These are phyloP conservation scores for Ostrea edulis DNA, from an alignment of 1,140 invertebrate species.

Conservation along the genomic window DNA sequence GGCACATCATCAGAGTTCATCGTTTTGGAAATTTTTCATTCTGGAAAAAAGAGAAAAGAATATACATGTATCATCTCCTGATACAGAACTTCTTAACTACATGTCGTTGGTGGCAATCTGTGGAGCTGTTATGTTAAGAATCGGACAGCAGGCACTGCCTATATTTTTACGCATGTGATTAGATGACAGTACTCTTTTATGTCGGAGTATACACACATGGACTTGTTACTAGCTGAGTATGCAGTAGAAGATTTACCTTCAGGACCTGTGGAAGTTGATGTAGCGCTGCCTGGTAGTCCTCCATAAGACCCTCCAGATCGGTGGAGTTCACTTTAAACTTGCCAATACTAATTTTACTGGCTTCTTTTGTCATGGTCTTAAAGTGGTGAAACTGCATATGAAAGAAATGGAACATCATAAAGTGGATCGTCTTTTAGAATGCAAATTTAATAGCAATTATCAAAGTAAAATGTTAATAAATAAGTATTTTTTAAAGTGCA, in stretches of 20 bases:
- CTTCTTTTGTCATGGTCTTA: slow-evolving; percentile 74
- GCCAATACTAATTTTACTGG: slow-evolving; percentile 67
- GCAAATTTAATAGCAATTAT: too few species aligned
- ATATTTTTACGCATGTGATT: too few species aligned
- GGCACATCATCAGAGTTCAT: not conserved
- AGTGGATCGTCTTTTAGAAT: too few species aligned
- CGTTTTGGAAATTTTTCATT: slow-evolving; percentile 4
- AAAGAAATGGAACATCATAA: not conserved
- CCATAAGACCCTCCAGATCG: slow-evolving; percentile 65
- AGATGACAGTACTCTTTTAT: too few species aligned
- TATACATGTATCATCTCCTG: too few species aligned
- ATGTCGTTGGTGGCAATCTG: too few species aligned
- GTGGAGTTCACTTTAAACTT: slow-evolving; percentile 66
- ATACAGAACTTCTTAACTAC: too few species aligned
- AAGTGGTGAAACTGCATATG: slow-evolving; percentile 72
- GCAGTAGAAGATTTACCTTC: not conserved
- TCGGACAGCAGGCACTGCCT: too few species aligned
- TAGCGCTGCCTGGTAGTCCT: slow-evolving; percentile 67
- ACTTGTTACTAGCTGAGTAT: not conserved
- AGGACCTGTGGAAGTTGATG: slow-evolving; percentile 57
- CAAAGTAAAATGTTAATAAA: not conserved
- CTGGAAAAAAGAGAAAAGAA: not conserved
- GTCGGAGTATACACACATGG: too few species aligned
- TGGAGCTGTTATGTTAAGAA: too few species aligned
- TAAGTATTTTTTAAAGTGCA: not conserved